A percentile compares a stretch with the other conserved stretches of the same genome.
These are phyloP conservation scores for Mesoligia furuncula DNA, from an alignment of 2,888 invertebrate species.

Conservation along the genomic window DNA sequence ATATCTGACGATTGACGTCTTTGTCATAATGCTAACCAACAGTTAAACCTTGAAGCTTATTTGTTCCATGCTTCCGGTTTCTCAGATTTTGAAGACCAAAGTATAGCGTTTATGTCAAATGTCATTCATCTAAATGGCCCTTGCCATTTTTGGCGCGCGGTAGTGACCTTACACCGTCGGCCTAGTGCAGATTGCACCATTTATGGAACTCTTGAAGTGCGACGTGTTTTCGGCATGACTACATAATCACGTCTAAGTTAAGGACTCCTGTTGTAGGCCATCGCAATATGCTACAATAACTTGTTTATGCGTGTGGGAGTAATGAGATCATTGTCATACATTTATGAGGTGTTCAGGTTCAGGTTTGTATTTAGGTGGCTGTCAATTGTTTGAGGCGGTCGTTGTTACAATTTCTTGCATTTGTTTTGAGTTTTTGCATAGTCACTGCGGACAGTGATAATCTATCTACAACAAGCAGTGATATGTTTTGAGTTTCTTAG, in stretches of 20 bases:
- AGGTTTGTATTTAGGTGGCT: slow-evolving; percentile 45
- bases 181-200: slow-evolving; percentile 64
- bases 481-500: neutral
- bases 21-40: neutral
- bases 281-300: slow-evolving; percentile 57
- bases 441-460: neutral
- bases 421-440: slow-evolving; percentile 20
- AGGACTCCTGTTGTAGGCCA: slow-evolving; percentile 57
- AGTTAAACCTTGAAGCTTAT: slow-evolving; percentile 2
- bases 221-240: slow-evolving; percentile 57
- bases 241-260: slow-evolving; percentile 60
- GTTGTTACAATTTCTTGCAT: slow-evolving; percentile 10
- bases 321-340: slow-evolving; percentile 77
- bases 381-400: slow-evolving; percentile 52
- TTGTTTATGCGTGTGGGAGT: slow-evolving; percentile 71
- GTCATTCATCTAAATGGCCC: slow-evolving; percentile 45
- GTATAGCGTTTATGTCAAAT: slow-evolving; percentile 36
- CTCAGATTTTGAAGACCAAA: slow-evolving; percentile 33
- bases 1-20: neutral
- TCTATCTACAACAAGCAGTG: neutral
- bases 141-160: slow-evolving; percentile 61
- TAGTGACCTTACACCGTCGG: slow-evolving; percentile 66
- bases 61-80: slow-evolving; percentile 20
- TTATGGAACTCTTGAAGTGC: slow-evolving; percentile 58
- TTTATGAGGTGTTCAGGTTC: slow-evolving; percentile 41